Conservation (phyloP, 2,888 invertebrate species). For the Iselma pallidipennis region DNA sequence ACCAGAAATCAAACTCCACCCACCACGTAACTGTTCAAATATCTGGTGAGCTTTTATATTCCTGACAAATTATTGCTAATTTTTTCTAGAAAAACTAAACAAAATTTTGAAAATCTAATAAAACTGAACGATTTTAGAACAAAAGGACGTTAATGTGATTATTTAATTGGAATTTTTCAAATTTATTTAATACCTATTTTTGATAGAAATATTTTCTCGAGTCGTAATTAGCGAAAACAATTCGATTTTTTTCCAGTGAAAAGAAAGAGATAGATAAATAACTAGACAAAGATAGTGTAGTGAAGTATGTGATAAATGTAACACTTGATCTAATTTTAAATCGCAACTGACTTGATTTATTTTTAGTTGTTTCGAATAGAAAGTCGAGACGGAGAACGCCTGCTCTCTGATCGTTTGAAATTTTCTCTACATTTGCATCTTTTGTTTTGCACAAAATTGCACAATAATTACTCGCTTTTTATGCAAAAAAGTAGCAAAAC, state of each 20-base stretch:
- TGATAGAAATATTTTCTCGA: no score
- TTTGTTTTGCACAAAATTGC: not conserved
- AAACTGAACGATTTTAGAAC: no score
- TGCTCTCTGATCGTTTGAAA: constrained; percentile 1
- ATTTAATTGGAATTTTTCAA: no score
- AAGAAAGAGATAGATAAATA: not conserved
- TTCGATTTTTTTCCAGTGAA: no score
- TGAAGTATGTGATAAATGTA: not conserved
- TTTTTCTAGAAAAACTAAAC: no score
- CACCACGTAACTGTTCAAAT: not conserved
- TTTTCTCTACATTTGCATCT: not conserved
- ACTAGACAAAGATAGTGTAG: not conserved
- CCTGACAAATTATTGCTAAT: no score
- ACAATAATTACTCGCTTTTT: constrained; percentile 6
- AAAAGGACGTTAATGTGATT: no score
- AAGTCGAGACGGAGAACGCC: no score
- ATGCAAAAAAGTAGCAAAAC: constrained; percentile 8
- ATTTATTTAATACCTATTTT: no score
- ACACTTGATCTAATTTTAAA: not conserved
- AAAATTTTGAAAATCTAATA: no score
- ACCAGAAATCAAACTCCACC: not conserved
- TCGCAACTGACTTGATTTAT: not conserved
- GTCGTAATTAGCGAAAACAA: no score
- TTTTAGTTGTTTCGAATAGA: not conserved
- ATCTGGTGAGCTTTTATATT: not conserved